Evolutionary conservation across 2,888 invertebrate genomes (phyloP).

Genomic region (Microplitis deprimator): DNA sequence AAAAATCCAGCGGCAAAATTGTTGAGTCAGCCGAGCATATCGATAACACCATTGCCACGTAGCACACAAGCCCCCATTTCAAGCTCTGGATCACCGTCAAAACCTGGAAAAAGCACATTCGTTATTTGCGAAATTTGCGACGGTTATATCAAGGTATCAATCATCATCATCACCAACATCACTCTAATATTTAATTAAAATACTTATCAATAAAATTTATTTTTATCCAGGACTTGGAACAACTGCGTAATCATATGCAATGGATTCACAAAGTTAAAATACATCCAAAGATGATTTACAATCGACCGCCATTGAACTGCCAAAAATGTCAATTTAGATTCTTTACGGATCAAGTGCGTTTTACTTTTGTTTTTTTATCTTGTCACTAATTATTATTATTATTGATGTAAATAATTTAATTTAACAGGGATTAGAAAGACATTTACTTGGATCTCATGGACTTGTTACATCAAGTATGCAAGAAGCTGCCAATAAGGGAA

Average conservation of each 20-base stretch:
- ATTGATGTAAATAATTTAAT: constrained; percentile 1
- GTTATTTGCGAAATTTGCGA: constrained; percentile 98
- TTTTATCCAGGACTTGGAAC: constrained; percentile 82
- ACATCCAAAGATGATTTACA: constrained; percentile 96
- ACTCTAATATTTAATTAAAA: not conserved
- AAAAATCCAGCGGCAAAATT: constrained; percentile 71
- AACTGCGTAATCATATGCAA: constrained; percentile 95
- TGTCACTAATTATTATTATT: constrained; percentile 10
- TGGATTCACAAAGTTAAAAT: constrained; percentile 98
- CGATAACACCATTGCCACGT: constrained; percentile 89
- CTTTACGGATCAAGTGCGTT: constrained; percentile 84
- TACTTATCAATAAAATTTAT: constrained; percentile 17
- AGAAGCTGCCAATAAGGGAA: constrained; percentile 94
- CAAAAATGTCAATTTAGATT: constrained; percentile 97
- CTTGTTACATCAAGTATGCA: constrained; percentile 97
- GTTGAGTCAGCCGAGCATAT: constrained; percentile 88
- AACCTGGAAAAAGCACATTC: constrained; percentile 81
- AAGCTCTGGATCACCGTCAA: constrained; percentile 67
- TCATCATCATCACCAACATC: not conserved
- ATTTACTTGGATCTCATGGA: constrained; percentile 93
- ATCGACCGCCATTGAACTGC: constrained; percentile 93
- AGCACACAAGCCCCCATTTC: constrained; percentile 69
- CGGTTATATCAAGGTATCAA: constrained; percentile 86
- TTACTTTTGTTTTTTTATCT: constrained; percentile 20
- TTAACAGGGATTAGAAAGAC: constrained; percentile 92